Conservation (phyloP, 1,140 invertebrate genomes). For the Cherax quadricarinatus region DNA sequence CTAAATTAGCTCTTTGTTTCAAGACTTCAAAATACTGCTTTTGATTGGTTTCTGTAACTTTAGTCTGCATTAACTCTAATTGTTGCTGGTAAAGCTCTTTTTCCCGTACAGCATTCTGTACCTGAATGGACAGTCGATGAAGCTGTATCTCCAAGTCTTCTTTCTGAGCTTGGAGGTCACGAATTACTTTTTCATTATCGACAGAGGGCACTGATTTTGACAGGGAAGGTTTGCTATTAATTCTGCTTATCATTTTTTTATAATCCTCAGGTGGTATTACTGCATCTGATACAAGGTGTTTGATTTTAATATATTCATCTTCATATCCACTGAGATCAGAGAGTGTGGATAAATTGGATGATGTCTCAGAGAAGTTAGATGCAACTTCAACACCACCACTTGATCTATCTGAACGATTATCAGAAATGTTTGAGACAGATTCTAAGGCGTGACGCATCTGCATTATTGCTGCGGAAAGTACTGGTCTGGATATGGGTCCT, state of each 20-base stretch:
- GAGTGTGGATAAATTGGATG: constrained; percentile 68
- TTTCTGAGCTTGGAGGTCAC: constrained; percentile 53
- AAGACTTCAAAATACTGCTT: constrained; percentile 68
- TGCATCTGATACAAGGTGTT: constrained; percentile 61
- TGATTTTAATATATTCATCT: constrained; percentile 67
- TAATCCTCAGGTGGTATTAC: constrained; percentile 53
- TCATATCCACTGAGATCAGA: constrained; percentile 71
- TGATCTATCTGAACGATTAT: constrained; percentile 45
- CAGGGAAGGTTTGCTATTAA: constrained; percentile 26
- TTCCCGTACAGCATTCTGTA: constrained; percentile 69
- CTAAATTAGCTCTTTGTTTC: constrained; percentile 62
- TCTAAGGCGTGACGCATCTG: constrained; percentile 35
- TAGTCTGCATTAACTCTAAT: constrained; percentile 64
- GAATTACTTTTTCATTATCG: constrained; percentile 60
- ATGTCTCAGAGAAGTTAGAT: constrained; percentile 58
- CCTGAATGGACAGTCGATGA: constrained; percentile 65
- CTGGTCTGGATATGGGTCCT: constrained; percentile 22
- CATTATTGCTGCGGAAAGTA: constrained; percentile 44
- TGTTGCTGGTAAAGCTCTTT: constrained; percentile 68
- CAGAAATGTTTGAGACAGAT: constrained; percentile 32
- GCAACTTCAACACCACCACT: constrained; percentile 33
- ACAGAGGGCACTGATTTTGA: constrained; percentile 34
- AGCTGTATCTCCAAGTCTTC: constrained; percentile 68
- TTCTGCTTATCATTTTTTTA: constrained; percentile 43
- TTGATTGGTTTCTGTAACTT: constrained; percentile 66